Percentiles rank a stretch among this genome's conserved stretches.
phyloP scores from a whole-genome alignment of 2,888 invertebrate species.

The Didymodactylos carnosus region DNA sequence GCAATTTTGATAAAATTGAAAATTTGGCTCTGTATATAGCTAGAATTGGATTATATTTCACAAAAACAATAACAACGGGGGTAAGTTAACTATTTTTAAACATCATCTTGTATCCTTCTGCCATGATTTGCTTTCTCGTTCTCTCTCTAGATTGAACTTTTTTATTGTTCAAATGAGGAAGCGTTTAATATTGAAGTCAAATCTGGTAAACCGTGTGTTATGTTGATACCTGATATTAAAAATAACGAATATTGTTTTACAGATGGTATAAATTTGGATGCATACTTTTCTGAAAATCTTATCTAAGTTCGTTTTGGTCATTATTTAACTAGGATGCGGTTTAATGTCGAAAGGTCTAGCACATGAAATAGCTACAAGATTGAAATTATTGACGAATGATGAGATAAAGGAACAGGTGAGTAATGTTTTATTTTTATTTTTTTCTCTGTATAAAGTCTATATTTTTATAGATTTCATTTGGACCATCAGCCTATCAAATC shows the following conservation, averaged over 20 bases:
- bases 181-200: neutral
- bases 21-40: neutral
- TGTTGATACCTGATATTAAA: conserved; percentile 11
- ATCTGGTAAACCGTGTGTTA: neutral
- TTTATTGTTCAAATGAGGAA: neutral
- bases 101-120: neutral
- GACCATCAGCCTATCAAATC: conserved; percentile 12
- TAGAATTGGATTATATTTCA: neutral
- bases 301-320: too few species aligned
- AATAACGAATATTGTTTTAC: conserved; percentile 14
- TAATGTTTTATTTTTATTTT: neutral
- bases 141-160: neutral
- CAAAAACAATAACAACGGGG: neutral
- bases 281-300: too few species aligned
- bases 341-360: neutral
- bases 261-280: conserved; percentile 16
- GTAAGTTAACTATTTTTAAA: neutral
- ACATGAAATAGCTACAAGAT: too few species aligned
- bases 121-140: too few species aligned
- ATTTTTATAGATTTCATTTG: too few species aligned
- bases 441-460: too few species aligned
- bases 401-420: neutral
- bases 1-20: neutral
- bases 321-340: too few species aligned
- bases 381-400: neutral